Evolutionary conservation across 1,140 invertebrate genomes (phyloP), one percentile per base, ranked within the genome.

Genomic region (Gonatopus flavifemur): DNA sequence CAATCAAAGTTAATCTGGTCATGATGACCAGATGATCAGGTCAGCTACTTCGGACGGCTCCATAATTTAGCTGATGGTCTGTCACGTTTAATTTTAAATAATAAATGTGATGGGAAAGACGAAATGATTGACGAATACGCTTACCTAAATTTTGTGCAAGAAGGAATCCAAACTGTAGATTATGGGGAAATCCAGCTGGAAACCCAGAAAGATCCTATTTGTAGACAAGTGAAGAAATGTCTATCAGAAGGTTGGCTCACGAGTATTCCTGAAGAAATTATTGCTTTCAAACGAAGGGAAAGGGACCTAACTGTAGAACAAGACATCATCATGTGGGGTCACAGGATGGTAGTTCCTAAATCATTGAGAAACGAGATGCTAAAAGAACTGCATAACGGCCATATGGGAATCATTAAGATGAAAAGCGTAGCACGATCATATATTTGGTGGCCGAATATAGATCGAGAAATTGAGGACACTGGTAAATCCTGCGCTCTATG

Each of bases 21-120:
- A n/a, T n/a, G n/a, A n/a, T n/a, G n/a, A n/a, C n/a, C n/a, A n/a
- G n/a, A n/a, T n/a, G n/a, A n/a, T n/a, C n/a, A n/a, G n/a, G n/a
- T n/a, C n/a, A n/a, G n/a, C n/a, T n/a, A n/a, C n/a, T n/a, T 74
- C 74, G 46, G 32, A 40, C 30, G 74, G 74, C 35, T 68, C 74
- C n/a, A n/a, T n/a, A n/a, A n/a, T 18, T n/a, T n/a, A n/a, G 66
- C 71, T 4, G 71, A 75, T 40, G 18, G 60, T 9, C 18, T 73
- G 20, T 75, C 72, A 30, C 33, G 67, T 21, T 40, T 70, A 1
- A 33, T 18, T 7, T 4, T 4, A 10, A 30, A 16, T 10, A 10
- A 30, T 2, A 12, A 28, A 28, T 7, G 6, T 6, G 25, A 12
- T 6, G 25, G 12, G 12, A 7, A 12, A 7, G 12, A 28, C 12